Evolutionary conservation across 2,888 invertebrate species (phyloP).

Genomic region (Yponomeuta plumbellus): DNA sequence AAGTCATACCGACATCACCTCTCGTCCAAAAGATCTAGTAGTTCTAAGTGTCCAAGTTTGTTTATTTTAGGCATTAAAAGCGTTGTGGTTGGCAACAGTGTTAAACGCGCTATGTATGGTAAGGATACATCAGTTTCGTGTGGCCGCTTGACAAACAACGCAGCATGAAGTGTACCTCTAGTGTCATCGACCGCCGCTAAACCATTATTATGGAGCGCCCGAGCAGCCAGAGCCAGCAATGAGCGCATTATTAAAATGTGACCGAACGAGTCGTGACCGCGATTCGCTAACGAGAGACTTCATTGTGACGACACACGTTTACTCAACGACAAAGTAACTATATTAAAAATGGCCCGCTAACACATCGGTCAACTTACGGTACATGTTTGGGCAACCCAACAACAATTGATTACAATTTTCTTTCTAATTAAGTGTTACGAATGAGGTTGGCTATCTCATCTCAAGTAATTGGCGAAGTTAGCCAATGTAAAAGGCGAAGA

Average conservation of each 20-base stretch:
- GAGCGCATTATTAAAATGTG: constrained; percentile 8
- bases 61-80: not conserved
- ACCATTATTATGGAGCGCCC: not conserved
- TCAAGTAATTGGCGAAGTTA: not conserved
- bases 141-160: not conserved
- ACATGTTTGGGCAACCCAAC: not conserved
- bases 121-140: not conserved
- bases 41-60: not conserved
- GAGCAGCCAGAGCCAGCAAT: not conserved
- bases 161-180: not conserved
- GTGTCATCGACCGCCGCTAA: constrained; percentile 9
- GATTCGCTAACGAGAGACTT: constrained; percentile 7
- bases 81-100: not conserved
- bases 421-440: not conserved
- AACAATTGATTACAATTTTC: not conserved
- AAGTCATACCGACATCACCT: not conserved
- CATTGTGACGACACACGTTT: constrained; percentile 2
- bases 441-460: not conserved
- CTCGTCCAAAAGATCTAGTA: not conserved
- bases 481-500: too few relatives aligned
- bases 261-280: constrained; percentile 11
- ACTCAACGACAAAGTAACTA: constrained; percentile 2
- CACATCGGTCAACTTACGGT: not conserved
- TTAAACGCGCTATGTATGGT: not conserved
- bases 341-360: not conserved